Evolutionary conservation across 2,113 vertebrate species (phyloP).

Genomic region (Rhinolophus sinicus): DNA sequence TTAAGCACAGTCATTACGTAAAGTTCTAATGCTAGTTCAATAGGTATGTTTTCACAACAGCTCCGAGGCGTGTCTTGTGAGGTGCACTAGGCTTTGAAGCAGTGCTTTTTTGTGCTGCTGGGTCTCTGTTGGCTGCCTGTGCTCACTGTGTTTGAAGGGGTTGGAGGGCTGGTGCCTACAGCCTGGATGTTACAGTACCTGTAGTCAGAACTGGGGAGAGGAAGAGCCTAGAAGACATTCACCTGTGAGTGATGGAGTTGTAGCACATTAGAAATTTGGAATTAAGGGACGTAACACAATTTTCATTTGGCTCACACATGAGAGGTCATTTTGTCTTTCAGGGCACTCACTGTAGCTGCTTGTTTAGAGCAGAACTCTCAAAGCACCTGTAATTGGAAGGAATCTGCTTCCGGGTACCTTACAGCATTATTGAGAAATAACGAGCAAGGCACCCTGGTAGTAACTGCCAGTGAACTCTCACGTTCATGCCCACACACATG

Average conservation of each 20-base stretch:
- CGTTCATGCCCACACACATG: background rate
- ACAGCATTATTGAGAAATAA: background rate
- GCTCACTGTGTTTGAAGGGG: background rate
- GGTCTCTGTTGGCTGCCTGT: background rate
- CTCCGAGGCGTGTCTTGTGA: background rate
- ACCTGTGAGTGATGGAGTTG: background rate
- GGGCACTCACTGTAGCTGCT: background rate
- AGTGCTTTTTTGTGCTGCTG: background rate
- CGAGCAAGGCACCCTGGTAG: background rate
- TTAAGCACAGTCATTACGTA: background rate
- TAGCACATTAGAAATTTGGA: background rate
- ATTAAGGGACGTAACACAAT: background rate
- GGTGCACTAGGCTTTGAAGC: background rate
- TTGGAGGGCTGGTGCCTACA: background rate
- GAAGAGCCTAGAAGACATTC: background rate
- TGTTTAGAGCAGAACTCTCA: background rate
- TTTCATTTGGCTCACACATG: background rate
- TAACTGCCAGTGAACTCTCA: background rate
- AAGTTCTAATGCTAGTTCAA: background rate
- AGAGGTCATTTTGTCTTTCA: background rate
- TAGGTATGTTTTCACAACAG: background rate
- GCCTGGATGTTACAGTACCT: background rate
- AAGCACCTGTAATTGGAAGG: background rate
- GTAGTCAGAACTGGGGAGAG: background rate
- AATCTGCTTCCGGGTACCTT: background rate